A percentile compares a stretch with the other conserved stretches of the same genome.
Evolutionary conservation across 2,113 vertebrate genomes (phyloP).

Genomic region (Xenopus borealis): DNA sequence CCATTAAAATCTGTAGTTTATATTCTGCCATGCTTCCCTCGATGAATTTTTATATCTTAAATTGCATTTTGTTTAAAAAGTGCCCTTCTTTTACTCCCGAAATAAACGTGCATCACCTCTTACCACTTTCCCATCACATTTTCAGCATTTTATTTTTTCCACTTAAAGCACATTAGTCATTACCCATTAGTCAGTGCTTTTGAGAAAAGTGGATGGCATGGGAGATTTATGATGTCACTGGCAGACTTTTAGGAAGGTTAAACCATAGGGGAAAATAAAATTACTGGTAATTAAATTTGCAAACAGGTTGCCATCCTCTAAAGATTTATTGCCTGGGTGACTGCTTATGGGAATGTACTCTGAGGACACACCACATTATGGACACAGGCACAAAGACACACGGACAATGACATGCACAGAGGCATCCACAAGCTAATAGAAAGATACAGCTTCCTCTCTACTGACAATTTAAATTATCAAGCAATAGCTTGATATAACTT

Average conservation of each 20-base stretch:
- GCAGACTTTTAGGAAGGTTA: conserved; percentile 69
- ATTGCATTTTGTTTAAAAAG: background rate
- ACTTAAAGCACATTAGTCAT: conserved; percentile 50
- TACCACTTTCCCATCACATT: conserved; percentile 32
- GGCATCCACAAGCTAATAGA: background rate
- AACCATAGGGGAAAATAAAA: conserved; percentile 74
- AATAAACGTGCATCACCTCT: background rate
- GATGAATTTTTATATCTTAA: background rate
- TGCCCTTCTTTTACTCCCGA: background rate
- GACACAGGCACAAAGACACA: background rate
- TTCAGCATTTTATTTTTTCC: conserved; percentile 53
- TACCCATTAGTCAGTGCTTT: conserved; percentile 55
- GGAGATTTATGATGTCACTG: conserved; percentile 68
- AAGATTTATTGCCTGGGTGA: conserved; percentile 65
- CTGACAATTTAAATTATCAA: too few relatives aligned
- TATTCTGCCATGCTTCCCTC: background rate
- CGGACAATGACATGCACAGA: too few relatives aligned
- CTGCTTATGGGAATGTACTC: conserved; percentile 54
- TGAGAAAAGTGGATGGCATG: conserved; percentile 52
- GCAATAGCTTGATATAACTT: too few relatives aligned
- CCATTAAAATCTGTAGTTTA: background rate
- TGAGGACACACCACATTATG: conserved; percentile 47
- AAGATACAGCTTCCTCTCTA: background rate
- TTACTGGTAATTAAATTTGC: conserved; percentile 80
- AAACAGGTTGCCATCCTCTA: conserved; percentile 64